Base-by-base conservation (phyloP, 2,888 invertebrate genomes). In the Ophion slaviceki region DNA sequence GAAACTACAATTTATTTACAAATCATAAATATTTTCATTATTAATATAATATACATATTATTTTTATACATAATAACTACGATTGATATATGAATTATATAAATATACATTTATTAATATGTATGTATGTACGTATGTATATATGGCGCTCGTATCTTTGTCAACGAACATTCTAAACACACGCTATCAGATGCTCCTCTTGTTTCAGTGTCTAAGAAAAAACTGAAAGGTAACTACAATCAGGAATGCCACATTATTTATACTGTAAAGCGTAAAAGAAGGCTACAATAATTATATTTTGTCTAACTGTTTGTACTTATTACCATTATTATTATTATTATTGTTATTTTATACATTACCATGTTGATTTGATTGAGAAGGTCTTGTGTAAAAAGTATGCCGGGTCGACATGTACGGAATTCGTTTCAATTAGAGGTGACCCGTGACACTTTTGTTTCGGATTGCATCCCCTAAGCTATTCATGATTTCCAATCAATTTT, bases 201-300 rank as follows among this genome's bases (percentile, higher is more conserved):
- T 96, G 96, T 96, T 96, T 96, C 96, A 96, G 96, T 96, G 96
- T 96, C 96, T 96, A 96, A 96, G 96, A 96, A 96, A 96, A 96
- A 96, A 95, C 96, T 95, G 94, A 95, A 95, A 95, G 95, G 95
- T 95, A 95, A 93, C 92, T 93, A 93, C 92, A 91, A 89, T 90
- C 89, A 90, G 90, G 89, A 90, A 90, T 91, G 90, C 90, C 90
- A 90, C 90, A 90, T 88, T 88, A 89, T 67, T 59, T 89, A 87
- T 91, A 90, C 88, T 88, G 89, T 90, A 89, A 88, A 87, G 87
- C 86, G 90, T 90, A 89, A 78, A 78, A 76, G 86, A 81, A 70
- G 85, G 89, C 90, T 90, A 90, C 83, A 82, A 84, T 84, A 81
- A 85, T 88, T 75, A 84, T 84, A 88, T 84, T 87, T 90, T 88